These are phyloP conservation scores for Mesorhabditis spiculigera DNA, from an alignment of 2,888 invertebrate genomes.

Conservation along the genomic window DNA sequence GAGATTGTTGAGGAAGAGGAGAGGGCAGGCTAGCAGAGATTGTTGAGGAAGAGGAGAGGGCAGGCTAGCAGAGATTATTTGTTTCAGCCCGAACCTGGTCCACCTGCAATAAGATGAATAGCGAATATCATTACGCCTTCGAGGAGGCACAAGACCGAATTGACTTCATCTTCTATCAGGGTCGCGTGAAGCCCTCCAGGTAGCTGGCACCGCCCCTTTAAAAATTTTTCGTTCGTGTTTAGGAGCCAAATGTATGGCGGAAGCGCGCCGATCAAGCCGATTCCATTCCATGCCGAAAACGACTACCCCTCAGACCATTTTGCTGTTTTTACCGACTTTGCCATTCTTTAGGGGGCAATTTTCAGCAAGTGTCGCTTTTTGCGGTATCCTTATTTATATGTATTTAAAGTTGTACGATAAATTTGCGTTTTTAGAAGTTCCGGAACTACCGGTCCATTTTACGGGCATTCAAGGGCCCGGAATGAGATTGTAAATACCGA, in stretches of 20 bases:
- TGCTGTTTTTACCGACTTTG: slow-evolving; percentile 48
- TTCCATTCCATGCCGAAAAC: slow-evolving; percentile 48
- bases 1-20: too few species aligned
- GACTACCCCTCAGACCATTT: slow-evolving; percentile 56
- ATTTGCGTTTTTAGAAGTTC: too few species aligned
- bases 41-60: too few species aligned
- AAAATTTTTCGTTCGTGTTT: slow-evolving; percentile 11
- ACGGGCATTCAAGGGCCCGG: too few species aligned
- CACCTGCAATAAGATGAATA: slow-evolving; percentile 41
- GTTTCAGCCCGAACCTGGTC: slow-evolving; percentile 48
- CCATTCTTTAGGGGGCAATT: background rate
- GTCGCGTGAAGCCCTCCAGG: slow-evolving; percentile 12
- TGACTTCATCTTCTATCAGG: slow-evolving; percentile 47
- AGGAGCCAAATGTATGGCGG: slow-evolving; percentile 37
- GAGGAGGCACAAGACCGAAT: slow-evolving; percentile 33
- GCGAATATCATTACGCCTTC: slow-evolving; percentile 42
- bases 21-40: too few species aligned
- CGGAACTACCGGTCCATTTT: too few species aligned
- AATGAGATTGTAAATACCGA: too few species aligned
- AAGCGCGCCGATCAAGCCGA: slow-evolving; percentile 29
- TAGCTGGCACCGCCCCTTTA: too few species aligned
- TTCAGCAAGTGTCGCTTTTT: too few species aligned
- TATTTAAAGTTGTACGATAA: too few species aligned
- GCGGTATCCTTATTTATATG: too few species aligned
- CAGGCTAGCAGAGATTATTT: too few species aligned